Evolutionary conservation across 2,113 vertebrate species (phyloP).

Genomic region (Oryzias javanicus): DNA sequence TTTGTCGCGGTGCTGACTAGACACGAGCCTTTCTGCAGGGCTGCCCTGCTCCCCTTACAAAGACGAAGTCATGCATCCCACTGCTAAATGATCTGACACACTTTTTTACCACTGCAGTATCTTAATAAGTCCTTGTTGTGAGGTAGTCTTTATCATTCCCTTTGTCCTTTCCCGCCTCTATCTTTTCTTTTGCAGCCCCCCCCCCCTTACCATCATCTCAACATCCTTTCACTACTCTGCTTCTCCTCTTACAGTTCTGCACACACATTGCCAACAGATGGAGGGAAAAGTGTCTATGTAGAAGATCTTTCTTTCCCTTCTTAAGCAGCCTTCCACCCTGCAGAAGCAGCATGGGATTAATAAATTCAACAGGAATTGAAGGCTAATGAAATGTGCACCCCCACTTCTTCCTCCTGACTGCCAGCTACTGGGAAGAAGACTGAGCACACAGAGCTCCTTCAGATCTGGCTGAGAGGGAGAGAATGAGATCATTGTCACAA

Average conservation of each 20-base stretch:
- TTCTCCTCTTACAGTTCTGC: constrained; percentile 43
- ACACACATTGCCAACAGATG: constrained; percentile 74
- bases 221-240: neutral
- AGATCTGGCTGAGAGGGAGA: constrained; percentile 46
- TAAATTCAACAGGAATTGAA: constrained; percentile 77
- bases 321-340: constrained; percentile 57
- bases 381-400: constrained; percentile 72
- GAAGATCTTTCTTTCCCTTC: constrained; percentile 38
- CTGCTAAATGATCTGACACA: constrained; percentile 76
- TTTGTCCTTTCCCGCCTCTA: constrained; percentile 51
- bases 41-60: constrained; percentile 61
- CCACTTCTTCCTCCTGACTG: constrained; percentile 46
- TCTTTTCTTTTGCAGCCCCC: constrained; percentile 9
- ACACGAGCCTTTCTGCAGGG: constrained; percentile 70
- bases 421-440: constrained; percentile 47
- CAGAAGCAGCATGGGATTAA: constrained; percentile 75
- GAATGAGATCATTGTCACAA: constrained; percentile 71
- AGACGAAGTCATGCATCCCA: constrained; percentile 64
- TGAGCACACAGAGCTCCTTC: constrained; percentile 41
- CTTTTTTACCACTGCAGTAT: constrained; percentile 68
- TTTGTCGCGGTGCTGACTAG: constrained; percentile 74
- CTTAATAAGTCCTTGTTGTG: constrained; percentile 64
- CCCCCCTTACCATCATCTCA: neutral
- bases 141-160: constrained; percentile 52
- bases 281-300: constrained; percentile 67